These are phyloP conservation scores for Urocitellus parryii DNA, from an alignment of 2,113 vertebrate species.

Conservation along the genomic window DNA sequence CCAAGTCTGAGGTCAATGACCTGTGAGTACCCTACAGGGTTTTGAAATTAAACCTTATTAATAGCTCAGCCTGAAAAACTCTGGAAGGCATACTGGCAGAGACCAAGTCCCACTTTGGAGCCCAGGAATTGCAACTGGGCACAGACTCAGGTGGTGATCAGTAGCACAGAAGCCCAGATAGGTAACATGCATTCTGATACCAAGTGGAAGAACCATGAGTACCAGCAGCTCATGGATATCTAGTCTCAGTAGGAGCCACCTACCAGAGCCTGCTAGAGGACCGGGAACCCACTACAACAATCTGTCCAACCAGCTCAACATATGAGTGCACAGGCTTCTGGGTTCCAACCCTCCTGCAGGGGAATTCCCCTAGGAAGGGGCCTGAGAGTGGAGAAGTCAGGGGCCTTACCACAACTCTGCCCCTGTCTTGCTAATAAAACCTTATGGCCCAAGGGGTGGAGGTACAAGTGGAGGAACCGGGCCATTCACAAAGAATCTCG, in stretches of 20 bases:
- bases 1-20: slow-evolving; percentile 79
- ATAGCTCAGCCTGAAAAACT: slow-evolving; percentile 92
- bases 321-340: neutral
- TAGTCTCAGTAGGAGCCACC: slow-evolving; percentile 85
- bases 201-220: slow-evolving; percentile 90
- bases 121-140: slow-evolving; percentile 78
- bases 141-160: slow-evolving; percentile 87
- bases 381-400: neutral
- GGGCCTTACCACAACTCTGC: neutral
- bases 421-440: slow-evolving; percentile 56
- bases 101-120: slow-evolving; percentile 88
- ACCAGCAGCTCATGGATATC: slow-evolving; percentile 89
- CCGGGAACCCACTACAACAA: slow-evolving; percentile 82
- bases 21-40: slow-evolving; percentile 89
- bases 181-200: slow-evolving; percentile 85
- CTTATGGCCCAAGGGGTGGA: neutral
- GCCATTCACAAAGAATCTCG: neutral
- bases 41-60: slow-evolving; percentile 95
- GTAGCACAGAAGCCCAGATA: slow-evolving; percentile 88
- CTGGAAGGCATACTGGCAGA: slow-evolving; percentile 88
- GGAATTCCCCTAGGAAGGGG: neutral
- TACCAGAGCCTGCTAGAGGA: slow-evolving; percentile 87
- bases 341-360: neutral
- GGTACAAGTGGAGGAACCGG: neutral
- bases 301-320: neutral